Evolutionary conservation across 2,888 invertebrate species (phyloP), one percentile per base, ranked within the genome.

Genomic region (Synergus japonicus): DNA sequence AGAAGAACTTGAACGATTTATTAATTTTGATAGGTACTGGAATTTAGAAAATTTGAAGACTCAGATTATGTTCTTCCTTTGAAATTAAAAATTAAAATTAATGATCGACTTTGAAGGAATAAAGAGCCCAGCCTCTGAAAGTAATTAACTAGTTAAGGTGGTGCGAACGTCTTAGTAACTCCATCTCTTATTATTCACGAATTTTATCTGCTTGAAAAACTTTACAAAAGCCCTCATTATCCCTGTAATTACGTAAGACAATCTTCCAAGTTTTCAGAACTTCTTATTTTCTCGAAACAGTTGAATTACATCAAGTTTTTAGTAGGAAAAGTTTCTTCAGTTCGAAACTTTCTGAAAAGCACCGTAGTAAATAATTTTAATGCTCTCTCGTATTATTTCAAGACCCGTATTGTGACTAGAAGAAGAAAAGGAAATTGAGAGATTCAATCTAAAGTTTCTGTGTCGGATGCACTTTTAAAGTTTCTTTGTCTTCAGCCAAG

Each of bases 281-380:
- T 54, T 12, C 69, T 69, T 49, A 15, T 69, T 54, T 49, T 49
- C 46, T 49, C 15, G 37, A 69, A 69, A 69, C 49, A 49, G 69
- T 54, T 8, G 9, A 69, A 69, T 46, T 54, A 37, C 49, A 54
- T 13, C 1, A 69, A 37, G 15, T 54, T 69, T 67, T 69, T 4
- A 29, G 10, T 29, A n/a, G 10, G 15, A 69, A 69, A 69, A 69
- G 49, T 49, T 69, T 9, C 7, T 37, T 69, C 9, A 9, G 3
- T 54, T 46, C 49, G 13, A 9, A 69, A 46, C 29, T 69, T 49
- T 46, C 3, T n/a, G 49, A 9, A 49, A 49, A 37, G 9, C 29
- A 69, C 46, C 15, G 1, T 49, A 69, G n/a, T 69, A 69, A 69
- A 69, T 69, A 69, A 69, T 49, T 37, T 15, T 49, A 15, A 69